Evolutionary conservation across 2,797 vertebrate species (phyloP), one percentile per base, ranked within the genome.

Genomic region (Urocyon cinereoargenteus): DNA sequence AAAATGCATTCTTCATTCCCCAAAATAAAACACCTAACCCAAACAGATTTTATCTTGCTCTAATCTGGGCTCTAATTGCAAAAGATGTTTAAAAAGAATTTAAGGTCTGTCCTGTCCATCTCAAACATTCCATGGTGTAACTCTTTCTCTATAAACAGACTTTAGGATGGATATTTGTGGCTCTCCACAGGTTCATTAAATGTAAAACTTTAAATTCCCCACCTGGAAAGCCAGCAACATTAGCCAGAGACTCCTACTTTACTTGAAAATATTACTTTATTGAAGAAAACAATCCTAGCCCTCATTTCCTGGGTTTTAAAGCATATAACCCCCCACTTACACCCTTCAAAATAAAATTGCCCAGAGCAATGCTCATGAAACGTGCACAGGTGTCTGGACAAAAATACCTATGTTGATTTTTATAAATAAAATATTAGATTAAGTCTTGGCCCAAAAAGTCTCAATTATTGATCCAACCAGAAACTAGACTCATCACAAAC

Each of bases 21-120:
- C 57, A 66, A 77, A 91, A 75, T 5, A 82, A 83, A 86, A 92
- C 14, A 51, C 51, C 34, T 21, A 86, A 89, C 84, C 28, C 51
- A 86, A 72, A 92, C 31, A 91, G 85, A 92, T 79, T 53, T 57
- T 93, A 87, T 92, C 91, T 55, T 73, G 19, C 59, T 49, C 59
- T 53, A 75, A 49, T 22, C 55, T 15, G 11, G 28, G n/a, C 68
- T 89, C 86, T 86, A 86, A 49, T 84, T 86, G 88, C 88, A 91
- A 84, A 84, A 70, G 28, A n/a, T 10, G 19, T 45, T n/a, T 6
- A 49, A n/a, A 55, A 88, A 89, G 36, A 49, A 59, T 34, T 34
- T 11, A 51, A 73, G 0, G 5, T 45, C 10, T 70, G 11, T 40
- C 26, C 51, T 34, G 45, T 51, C 91, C 34, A n/a, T 81, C 21